These are phyloP conservation scores for Andricus curvator DNA, from an alignment of 2,888 invertebrate species.

Conservation along the genomic window DNA sequence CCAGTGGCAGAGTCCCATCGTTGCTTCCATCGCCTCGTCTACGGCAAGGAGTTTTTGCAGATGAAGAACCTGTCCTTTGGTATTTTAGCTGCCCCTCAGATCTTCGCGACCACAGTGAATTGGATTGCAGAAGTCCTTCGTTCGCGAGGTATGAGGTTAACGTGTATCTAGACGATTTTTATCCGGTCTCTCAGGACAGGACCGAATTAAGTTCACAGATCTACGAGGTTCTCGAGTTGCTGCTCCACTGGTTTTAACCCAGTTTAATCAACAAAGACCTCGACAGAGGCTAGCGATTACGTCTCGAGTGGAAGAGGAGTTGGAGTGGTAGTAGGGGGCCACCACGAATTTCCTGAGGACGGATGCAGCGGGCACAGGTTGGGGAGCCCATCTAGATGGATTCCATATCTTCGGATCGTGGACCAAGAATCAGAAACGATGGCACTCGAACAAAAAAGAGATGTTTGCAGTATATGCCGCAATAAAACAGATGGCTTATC, in stretches of 20 bases:
- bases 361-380: slow-evolving; percentile 45
- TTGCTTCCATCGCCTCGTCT: not conserved
- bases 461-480: slow-evolving; percentile 48
- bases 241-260: slow-evolving; percentile 2
- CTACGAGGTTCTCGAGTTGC: no score
- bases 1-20: not conserved
- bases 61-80: not conserved
- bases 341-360: slow-evolving; percentile 43
- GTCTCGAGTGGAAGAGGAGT: slow-evolving; percentile 32
- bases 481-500: slow-evolving; percentile 28
- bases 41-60: not conserved
- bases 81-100: no score
- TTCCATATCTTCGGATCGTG: slow-evolving; percentile 42
- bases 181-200: no score
- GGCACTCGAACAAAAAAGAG: slow-evolving; percentile 52
- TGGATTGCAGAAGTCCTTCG: no score
- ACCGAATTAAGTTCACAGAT: no score
- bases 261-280: slow-evolving; percentile 48
- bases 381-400: slow-evolving; percentile 46
- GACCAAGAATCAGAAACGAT: slow-evolving; percentile 31
- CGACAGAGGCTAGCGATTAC: slow-evolving; percentile 44
- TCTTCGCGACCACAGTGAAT: no score
- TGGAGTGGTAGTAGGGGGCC: slow-evolving; percentile 52
- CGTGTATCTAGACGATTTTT: no score
- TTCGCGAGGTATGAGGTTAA: no score